These are phyloP conservation scores for Columba livia DNA, from an alignment of 2,113 vertebrate genomes.

Conservation along the genomic window DNA sequence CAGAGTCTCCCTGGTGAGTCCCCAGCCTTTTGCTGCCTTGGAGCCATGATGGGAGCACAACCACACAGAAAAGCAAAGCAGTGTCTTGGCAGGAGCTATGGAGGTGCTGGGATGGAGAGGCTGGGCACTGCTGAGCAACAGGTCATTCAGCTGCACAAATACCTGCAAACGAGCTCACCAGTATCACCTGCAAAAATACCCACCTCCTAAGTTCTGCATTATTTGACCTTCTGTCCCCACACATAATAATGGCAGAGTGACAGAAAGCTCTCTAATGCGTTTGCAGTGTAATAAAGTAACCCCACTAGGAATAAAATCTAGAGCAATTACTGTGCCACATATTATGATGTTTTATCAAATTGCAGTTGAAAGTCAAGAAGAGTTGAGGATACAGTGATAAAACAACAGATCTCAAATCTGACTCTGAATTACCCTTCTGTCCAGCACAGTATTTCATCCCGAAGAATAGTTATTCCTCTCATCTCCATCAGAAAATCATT, in stretches of 20 bases:
- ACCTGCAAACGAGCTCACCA: not conserved
- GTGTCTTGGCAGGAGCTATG: not conserved
- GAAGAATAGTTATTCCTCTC: not conserved
- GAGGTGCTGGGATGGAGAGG: not conserved
- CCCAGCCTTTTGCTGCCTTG: not conserved
- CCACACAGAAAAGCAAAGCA: not conserved
- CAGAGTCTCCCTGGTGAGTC: not conserved
- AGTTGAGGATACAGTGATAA: not conserved
- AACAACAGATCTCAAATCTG: constrained; percentile 11
- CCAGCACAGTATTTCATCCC: not conserved
- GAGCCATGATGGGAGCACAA: not conserved
- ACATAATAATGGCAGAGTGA: not conserved
- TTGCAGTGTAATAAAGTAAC: constrained; percentile 8
- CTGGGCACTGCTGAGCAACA: not conserved
- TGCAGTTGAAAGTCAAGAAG: constrained; percentile 34
- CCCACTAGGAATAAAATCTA: not conserved
- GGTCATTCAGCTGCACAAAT: not conserved
- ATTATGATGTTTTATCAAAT: constrained; percentile 53
- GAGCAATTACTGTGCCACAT: constrained; percentile 12
- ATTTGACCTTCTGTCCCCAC: not conserved
- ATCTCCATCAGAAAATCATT: not conserved
- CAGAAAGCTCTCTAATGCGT: not conserved
- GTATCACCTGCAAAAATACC: not conserved
- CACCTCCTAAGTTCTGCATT: not conserved
- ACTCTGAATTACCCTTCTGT: constrained; percentile 3